phyloP scores from a whole-genome alignment of 2,797 vertebrate genomes.

The Crenichthys baileyi region DNA sequence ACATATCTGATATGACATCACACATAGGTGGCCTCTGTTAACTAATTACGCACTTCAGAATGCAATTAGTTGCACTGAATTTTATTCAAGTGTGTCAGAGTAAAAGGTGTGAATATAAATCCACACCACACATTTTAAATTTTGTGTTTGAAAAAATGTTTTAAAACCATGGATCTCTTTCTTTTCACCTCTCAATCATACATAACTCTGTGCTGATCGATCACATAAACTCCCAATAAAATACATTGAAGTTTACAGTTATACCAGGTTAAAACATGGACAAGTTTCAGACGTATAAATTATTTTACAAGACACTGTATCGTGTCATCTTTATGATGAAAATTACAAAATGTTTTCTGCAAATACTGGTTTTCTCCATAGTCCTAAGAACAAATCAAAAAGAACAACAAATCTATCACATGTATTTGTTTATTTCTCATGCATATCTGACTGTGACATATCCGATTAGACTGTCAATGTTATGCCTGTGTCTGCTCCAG shows the following conservation, averaged over 20 bases:
- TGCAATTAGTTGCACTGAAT: too few species aligned
- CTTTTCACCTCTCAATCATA: not conserved
- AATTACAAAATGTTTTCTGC: constrained; percentile 3
- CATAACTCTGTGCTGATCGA: not conserved
- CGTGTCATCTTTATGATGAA: constrained; percentile 18
- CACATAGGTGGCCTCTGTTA: too few species aligned
- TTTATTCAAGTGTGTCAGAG: too few species aligned
- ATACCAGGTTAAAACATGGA: not conserved
- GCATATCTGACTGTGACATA: constrained; percentile 43
- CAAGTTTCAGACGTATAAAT: not conserved
- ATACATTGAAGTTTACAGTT: not conserved
- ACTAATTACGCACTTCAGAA: too few species aligned
- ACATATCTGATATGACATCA: too few species aligned
- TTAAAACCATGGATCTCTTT: not conserved
- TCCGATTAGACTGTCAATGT: constrained; percentile 58
- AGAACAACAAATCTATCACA: constrained; percentile 34
- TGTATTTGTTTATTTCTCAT: constrained; percentile 44
- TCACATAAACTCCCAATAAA: not conserved
- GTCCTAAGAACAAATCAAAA: constrained; percentile 26
- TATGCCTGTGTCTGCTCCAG: constrained; percentile 74
- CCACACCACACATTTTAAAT: too few species aligned
- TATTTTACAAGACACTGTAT: not conserved
- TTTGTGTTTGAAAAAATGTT: too few species aligned
- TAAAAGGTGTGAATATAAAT: too few species aligned
- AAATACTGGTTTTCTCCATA: constrained; percentile 23